These are phyloP conservation scores for Phyllostomus discolor DNA, from an alignment of 2,113 vertebrate genomes.

Conservation along the genomic window DNA sequence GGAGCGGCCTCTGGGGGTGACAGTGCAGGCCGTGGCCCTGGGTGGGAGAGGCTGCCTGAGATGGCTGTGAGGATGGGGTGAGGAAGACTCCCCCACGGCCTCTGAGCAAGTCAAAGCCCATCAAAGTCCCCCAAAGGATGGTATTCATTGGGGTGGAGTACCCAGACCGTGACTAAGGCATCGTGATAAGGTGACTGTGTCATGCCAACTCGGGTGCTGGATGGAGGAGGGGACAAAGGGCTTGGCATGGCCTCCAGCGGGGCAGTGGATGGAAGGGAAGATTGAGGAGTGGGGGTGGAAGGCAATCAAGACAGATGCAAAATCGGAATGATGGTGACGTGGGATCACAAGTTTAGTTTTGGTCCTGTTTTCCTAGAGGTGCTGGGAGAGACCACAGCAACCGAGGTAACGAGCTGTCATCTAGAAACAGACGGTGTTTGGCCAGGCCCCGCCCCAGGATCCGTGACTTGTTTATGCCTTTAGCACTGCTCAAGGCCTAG, in stretches of 20 bases:
- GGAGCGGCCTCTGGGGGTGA: not conserved
- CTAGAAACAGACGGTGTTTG: not conserved
- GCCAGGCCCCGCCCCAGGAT: too few species aligned
- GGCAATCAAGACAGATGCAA: not conserved
- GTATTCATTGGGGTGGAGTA: not conserved
- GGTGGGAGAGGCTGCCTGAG: not conserved
- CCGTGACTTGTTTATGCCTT: too few species aligned
- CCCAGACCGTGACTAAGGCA: not conserved
- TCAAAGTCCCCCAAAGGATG: not conserved
- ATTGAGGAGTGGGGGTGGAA: not conserved
- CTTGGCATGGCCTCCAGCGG: not conserved
- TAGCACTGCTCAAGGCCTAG: too few species aligned
- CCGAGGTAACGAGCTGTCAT: not conserved
- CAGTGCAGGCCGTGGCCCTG: not conserved
- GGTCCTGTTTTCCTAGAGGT: not conserved
- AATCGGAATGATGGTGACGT: too few species aligned
- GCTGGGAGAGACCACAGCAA: not conserved
- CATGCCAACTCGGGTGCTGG: too few species aligned
- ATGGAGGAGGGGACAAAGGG: not conserved
- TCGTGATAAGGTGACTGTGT: not conserved
- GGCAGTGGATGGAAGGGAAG: not conserved
- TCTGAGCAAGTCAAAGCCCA: not conserved
- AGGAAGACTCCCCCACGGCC: too few species aligned
- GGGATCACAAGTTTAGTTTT: not conserved
- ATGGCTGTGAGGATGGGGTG: too few species aligned